Evolutionary conservation across 2,113 vertebrate genomes (phyloP).

Genomic region (Mastomys coucha): DNA sequence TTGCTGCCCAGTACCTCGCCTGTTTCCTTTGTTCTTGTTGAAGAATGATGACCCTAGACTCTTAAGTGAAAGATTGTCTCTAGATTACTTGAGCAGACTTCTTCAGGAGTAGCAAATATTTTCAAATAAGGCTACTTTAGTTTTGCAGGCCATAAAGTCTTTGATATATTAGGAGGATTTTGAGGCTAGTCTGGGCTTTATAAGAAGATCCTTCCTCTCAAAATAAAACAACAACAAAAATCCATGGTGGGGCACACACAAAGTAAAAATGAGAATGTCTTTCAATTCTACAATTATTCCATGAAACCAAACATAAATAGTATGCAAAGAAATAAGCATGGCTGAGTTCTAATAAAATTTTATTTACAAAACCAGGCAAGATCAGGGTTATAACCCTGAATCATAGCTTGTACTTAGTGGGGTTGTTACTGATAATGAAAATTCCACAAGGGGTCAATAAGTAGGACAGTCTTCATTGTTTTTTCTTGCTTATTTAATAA

Average conservation of each 20-base stretch:
- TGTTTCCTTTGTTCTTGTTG: background rate
- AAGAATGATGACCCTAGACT: background rate
- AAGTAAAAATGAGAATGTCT: background rate
- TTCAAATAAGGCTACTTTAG: background rate
- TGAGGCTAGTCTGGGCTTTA: background rate
- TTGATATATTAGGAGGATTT: background rate
- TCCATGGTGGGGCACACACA: background rate
- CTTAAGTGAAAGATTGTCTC: background rate
- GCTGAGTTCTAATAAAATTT: conserved; percentile 1
- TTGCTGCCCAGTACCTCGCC: background rate
- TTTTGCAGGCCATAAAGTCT: background rate
- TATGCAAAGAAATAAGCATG: background rate
- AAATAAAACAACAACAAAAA: background rate
- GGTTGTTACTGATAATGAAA: conserved; percentile 41
- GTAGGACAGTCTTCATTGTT: background rate
- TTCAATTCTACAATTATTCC: background rate
- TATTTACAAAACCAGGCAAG: conserved; percentile 3
- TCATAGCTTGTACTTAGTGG: conserved; percentile 2
- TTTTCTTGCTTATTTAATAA: conserved; percentile 15
- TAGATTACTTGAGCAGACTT: background rate
- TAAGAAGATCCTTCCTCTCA: background rate
- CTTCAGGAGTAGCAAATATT: background rate
- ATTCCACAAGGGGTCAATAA: conserved; percentile 10
- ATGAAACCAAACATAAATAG: background rate
- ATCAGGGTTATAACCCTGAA: conserved; percentile 20